phyloP scores from a whole-genome alignment of 2,888 invertebrate species.

The Andricus curvator region DNA sequence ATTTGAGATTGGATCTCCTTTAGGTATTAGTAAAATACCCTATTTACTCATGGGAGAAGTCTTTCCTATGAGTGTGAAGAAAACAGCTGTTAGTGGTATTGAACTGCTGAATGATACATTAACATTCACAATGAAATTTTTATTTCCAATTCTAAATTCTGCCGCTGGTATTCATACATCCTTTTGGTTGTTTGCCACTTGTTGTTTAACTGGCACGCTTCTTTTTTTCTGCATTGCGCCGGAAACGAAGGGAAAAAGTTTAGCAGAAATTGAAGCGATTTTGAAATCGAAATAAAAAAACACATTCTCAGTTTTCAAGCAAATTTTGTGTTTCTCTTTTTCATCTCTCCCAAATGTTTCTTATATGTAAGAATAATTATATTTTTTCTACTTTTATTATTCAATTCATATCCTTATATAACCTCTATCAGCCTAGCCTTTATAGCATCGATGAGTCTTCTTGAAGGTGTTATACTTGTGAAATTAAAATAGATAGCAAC shows the following conservation, averaged over 20 bases:
- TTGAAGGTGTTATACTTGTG: no score
- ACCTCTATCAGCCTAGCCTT: no score
- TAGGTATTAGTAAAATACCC: slow-evolving; percentile 83
- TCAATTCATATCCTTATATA: no score
- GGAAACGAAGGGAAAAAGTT: slow-evolving; percentile 83
- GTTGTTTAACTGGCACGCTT: slow-evolving; percentile 76
- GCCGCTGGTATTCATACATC: slow-evolving; percentile 80
- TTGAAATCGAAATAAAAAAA: slow-evolving; percentile 57
- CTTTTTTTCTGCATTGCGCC: slow-evolving; percentile 80
- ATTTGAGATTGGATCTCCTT: slow-evolving; percentile 83
- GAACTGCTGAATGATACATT: slow-evolving; percentile 82
- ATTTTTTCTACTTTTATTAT: no score
- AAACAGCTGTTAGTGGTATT: slow-evolving; percentile 83
- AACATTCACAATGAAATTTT: slow-evolving; percentile 82
- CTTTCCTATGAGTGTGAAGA: slow-evolving; percentile 83
- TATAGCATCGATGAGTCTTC: no score
- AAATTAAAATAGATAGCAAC: no score
- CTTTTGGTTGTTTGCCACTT: slow-evolving; percentile 81
- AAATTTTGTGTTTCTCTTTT: background rate
- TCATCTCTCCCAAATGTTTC: background rate
- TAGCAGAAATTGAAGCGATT: slow-evolving; percentile 80
- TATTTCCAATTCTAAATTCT: slow-evolving; percentile 81
- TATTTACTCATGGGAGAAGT: slow-evolving; percentile 84
- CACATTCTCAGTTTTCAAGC: background rate
- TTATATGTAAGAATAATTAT: background rate